A percentile compares a stretch with the other conserved stretches of the same genome.
Conservation (phyloP, 1,140 invertebrate genomes). For the Drosophila paulistorum region DNA sequence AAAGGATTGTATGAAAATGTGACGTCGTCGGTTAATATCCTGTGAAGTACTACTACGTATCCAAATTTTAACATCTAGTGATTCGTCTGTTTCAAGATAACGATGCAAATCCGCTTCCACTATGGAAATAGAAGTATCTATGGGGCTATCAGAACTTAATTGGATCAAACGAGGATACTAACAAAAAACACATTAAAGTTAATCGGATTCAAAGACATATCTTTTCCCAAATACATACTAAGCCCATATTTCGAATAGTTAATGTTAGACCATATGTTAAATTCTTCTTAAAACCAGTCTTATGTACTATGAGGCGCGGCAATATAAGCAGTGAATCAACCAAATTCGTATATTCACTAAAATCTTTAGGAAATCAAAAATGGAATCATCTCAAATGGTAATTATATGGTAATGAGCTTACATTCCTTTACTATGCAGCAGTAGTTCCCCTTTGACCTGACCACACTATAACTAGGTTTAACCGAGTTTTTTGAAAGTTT, state of each 20-base stretch:
- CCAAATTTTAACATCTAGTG: conserved; percentile 45
- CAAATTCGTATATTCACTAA: conserved; percentile 53
- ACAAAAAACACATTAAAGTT: not conserved
- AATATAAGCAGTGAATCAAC: conserved; percentile 54
- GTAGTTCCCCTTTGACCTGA: not conserved
- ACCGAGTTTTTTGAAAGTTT: not conserved
- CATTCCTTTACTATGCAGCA: conserved; percentile 63
- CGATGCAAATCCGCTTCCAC: conserved; percentile 27
- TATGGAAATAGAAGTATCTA: conserved; percentile 46
- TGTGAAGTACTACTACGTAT: conserved; percentile 26
- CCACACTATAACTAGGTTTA: not conserved
- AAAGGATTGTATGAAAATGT: conserved; percentile 55
- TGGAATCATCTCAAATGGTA: no score
- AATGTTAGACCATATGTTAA: conserved; percentile 47
- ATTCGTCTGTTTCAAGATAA: conserved; percentile 58
- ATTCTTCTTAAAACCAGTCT: conserved; percentile 24
- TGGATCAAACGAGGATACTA: conserved; percentile 62
- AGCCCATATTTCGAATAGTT: conserved; percentile 46
- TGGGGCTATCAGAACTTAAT: conserved; percentile 54
- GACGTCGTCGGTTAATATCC: conserved; percentile 53
- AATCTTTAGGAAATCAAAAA: conserved; percentile 35
- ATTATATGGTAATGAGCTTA: conserved; percentile 20
- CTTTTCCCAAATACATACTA: conserved; percentile 32
- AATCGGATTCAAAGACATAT: not conserved
- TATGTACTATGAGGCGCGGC: conserved; percentile 54